A percentile compares a stretch with the other conserved stretches of the same genome.
Evolutionary conservation across 1,140 invertebrate genomes (phyloP).

Genomic region (Meteorus sp.): DNA sequence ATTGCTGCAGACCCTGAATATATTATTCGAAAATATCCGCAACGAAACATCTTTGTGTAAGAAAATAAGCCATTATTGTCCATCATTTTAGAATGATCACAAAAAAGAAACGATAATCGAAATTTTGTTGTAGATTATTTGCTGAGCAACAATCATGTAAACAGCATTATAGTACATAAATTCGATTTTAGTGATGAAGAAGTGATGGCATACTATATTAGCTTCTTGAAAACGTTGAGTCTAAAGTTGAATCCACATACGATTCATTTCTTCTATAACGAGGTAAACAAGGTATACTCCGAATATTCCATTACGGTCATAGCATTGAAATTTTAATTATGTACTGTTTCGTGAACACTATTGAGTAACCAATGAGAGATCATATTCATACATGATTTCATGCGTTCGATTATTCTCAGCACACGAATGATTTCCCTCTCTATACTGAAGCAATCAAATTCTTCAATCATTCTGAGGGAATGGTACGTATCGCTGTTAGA

Average conservation of each 20-base stretch:
- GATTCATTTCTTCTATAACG: slow-evolving; percentile 99
- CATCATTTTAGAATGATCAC: too few species aligned
- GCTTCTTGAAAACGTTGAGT: slow-evolving; percentile 97
- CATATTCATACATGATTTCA: neutral
- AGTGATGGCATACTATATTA: slow-evolving; percentile 99
- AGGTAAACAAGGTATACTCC: slow-evolving; percentile 70
- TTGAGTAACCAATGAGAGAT: neutral
- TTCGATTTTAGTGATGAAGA: slow-evolving; percentile 99
- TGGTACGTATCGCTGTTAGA: slow-evolving; percentile 98
- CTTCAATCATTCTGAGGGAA: slow-evolving; percentile 97
- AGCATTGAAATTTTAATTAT: too few species aligned
- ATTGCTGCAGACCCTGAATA: slow-evolving; percentile 96
- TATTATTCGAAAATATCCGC: slow-evolving; percentile 98
- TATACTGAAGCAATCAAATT: slow-evolving; percentile 99
- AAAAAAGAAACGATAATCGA: too few species aligned
- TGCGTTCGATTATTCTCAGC: slow-evolving; percentile 65
- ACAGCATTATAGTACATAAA: slow-evolving; percentile 98
- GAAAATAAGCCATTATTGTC: slow-evolving; percentile 60
- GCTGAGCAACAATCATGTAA: slow-evolving; percentile 99
- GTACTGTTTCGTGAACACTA: neutral
- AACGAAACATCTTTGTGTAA: slow-evolving; percentile 98
- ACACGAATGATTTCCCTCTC: slow-evolving; percentile 98
- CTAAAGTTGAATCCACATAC: slow-evolving; percentile 98
- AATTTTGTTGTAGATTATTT: slow-evolving; percentile 86
- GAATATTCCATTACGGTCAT: too few species aligned